Conservation (phyloP, 2,113 vertebrate genomes). For the Notarius lentiginosus region DNA sequence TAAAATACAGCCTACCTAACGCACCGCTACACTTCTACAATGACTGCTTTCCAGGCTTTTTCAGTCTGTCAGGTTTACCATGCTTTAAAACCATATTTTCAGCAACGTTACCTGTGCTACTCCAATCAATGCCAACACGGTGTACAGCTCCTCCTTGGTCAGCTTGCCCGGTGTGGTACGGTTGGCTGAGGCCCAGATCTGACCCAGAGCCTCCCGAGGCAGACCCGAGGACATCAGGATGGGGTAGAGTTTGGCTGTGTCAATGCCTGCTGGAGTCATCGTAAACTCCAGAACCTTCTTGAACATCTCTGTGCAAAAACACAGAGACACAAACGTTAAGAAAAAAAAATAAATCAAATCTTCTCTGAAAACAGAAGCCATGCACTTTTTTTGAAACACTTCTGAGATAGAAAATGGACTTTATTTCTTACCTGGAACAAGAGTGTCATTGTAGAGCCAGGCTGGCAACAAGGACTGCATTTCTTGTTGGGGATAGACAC, state of each 20-base stretch:
- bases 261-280: conserved; percentile 89
- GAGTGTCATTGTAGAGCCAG: conserved; percentile 93
- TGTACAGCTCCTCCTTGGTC: conserved; percentile 95
- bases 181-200: conserved; percentile 96
- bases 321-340: not conserved
- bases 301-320: conserved; percentile 81
- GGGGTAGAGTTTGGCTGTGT: conserved; percentile 95
- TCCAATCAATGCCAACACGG: conserved; percentile 90
- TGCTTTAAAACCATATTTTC: not conserved
- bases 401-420: not conserved
- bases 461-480: conserved; percentile 88
- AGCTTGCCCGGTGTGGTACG: conserved; percentile 94
- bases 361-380: not conserved
- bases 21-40: not conserved
- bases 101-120: conserved; percentile 84
- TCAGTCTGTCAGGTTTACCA: not conserved
- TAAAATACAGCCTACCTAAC: not conserved
- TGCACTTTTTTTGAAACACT: not conserved
- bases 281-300: conserved; percentile 94
- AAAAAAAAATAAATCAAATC: too few species aligned
- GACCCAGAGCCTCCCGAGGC: conserved; percentile 92
- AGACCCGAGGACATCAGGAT: conserved; percentile 96
- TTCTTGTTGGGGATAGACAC: conserved; percentile 88
- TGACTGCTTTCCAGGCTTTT: not conserved
- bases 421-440: conserved; percentile 85